Evolutionary conservation across 2,888 invertebrate species (phyloP).

Genomic region (Steinernema carpocapsae): DNA sequence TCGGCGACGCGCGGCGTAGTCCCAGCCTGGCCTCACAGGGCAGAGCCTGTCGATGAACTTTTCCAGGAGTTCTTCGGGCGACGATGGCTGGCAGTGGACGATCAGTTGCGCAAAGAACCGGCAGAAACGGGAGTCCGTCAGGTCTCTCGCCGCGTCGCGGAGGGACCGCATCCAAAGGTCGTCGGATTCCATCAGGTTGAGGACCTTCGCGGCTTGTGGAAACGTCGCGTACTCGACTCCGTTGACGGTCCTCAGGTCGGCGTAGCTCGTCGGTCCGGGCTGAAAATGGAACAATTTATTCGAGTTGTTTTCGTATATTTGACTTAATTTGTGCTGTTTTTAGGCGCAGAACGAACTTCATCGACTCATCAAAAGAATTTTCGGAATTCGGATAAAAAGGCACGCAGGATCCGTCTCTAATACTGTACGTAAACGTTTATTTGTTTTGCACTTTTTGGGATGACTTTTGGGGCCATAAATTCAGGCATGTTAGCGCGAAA

Average conservation of each 20-base stretch:
- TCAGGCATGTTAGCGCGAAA: too few species aligned
- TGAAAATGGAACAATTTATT: not conserved
- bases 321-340: too few species aligned
- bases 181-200: not conserved
- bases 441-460: too few species aligned
- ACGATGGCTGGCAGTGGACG: not conserved
- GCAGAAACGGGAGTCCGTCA: not conserved
- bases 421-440: too few species aligned
- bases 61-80: not conserved
- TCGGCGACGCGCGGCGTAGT: not conserved
- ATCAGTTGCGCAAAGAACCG: not conserved
- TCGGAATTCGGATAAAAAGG: too few species aligned
- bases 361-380: too few species aligned
- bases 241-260: not conserved
- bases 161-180: not conserved
- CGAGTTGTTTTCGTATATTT: too few species aligned
- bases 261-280: conserved; percentile 4
- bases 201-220: not conserved
- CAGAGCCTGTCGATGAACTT: not conserved
- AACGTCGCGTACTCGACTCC: not conserved
- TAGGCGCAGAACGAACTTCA: too few species aligned
- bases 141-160: not conserved
- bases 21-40: not conserved
- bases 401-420: too few species aligned
- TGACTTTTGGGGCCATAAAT: too few species aligned